A percentile compares a stretch with the other conserved stretches of the same genome.
Conservation (phyloP, 2,888 invertebrate genomes). For the Apamea monoglypha region DNA sequence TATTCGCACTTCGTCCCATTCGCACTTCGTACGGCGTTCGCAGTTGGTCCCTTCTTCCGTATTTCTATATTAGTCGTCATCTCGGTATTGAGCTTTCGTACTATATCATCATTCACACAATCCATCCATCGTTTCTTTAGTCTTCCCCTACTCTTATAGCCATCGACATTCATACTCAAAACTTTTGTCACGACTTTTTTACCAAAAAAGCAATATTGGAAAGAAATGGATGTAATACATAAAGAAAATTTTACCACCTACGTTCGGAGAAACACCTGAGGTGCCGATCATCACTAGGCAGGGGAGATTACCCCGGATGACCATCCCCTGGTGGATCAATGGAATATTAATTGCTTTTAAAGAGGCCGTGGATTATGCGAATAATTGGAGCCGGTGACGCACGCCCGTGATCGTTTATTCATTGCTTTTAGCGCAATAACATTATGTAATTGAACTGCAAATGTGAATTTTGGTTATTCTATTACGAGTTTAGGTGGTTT, state of each 20-base stretch:
- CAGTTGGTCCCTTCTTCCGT: too few species aligned
- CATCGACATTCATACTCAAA: too few species aligned
- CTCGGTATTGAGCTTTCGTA: too few species aligned
- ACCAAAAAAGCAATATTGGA: too few species aligned
- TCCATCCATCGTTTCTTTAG: too few species aligned
- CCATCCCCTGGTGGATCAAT: conserved; percentile 75
- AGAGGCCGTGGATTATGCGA: conserved; percentile 83
- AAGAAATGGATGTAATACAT: not conserved
- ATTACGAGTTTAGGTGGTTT: conserved; percentile 10
- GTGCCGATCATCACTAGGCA: conserved; percentile 62
- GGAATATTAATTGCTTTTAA: conserved; percentile 87
- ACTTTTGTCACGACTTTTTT: too few species aligned
- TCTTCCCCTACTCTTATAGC: too few species aligned
- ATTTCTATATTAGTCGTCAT: too few species aligned
- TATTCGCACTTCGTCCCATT: too few species aligned
- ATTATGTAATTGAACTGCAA: conserved; percentile 60
- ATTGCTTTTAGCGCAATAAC: conserved; percentile 61
- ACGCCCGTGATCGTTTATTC: conserved; percentile 70
- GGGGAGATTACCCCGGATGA: conserved; percentile 66
- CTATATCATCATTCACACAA: too few species aligned
- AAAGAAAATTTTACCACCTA: not conserved
- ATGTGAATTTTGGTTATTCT: conserved; percentile 40
- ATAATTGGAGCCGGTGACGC: conserved; percentile 81
- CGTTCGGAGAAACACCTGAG: conserved; percentile 48
- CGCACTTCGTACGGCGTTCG: too few species aligned